A percentile compares a stretch with the other conserved stretches of the same genome.
Conservation (phyloP, 2,797 vertebrate species). For the Lepus oiostolus region DNA sequence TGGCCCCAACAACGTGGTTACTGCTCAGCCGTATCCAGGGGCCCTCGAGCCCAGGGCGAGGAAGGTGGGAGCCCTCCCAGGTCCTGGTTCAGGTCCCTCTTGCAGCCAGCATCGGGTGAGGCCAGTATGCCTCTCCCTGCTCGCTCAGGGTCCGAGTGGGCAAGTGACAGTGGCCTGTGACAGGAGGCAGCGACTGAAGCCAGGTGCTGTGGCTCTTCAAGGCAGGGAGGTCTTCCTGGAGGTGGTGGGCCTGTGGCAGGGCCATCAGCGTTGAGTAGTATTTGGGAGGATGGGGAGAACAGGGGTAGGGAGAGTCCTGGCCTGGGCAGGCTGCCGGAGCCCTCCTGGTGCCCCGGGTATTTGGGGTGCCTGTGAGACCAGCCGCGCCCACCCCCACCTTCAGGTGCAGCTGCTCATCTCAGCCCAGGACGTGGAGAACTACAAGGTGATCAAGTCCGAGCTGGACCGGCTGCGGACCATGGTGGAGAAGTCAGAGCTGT, state of each 20-base stretch:
- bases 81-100: neutral
- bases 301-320: neutral
- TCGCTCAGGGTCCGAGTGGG: neutral
- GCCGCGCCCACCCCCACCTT: neutral
- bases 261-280: neutral
- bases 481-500: constrained; percentile 98
- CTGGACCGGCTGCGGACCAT: constrained; percentile 96
- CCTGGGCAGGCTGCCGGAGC: neutral
- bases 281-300: neutral
- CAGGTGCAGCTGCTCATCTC: constrained; percentile 98
- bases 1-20: rapidly evolving
- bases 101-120: neutral
- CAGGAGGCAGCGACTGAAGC: neutral
- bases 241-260: neutral
- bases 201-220: neutral
- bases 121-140: neutral
- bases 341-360: rapidly evolving
- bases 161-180: neutral
- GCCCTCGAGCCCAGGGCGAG: neutral
- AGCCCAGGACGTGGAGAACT: constrained; percentile 97
- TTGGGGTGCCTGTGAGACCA: rapidly evolving
- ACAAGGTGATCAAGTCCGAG: constrained; percentile 96
- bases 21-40: too few species aligned
- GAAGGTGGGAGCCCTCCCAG: neutral
- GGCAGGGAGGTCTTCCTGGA: constrained; percentile 32